Evolutionary conservation across 1,140 invertebrate species (phyloP).

Genomic region (Tetragnatha versicolor): DNA sequence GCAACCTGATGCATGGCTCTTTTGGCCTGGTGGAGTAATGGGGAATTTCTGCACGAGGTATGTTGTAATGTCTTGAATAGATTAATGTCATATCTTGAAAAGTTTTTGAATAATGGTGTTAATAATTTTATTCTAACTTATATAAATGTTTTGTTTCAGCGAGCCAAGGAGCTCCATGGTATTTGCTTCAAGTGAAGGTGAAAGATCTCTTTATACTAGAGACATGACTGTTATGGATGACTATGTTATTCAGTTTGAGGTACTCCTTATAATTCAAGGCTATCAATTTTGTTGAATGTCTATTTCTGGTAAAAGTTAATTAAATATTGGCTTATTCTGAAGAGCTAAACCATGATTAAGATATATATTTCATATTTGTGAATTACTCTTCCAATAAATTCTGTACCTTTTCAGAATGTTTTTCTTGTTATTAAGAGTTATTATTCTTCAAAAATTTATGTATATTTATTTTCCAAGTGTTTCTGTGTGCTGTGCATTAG

Average conservation of each 20-base stretch:
- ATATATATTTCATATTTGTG: too few species aligned
- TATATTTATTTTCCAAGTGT: too few species aligned
- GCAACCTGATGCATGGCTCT: slow-evolving; percentile 62
- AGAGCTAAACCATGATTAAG: not conserved
- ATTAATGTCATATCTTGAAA: not conserved
- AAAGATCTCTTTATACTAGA: slow-evolving; percentile 63
- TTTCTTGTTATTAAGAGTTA: too few species aligned
- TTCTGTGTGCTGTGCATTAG: too few species aligned
- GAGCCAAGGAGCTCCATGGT: slow-evolving; percentile 59
- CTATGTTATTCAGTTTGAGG: slow-evolving; percentile 67
- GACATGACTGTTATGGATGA: slow-evolving; percentile 65
- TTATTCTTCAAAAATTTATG: too few species aligned
- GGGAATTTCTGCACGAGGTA: slow-evolving; percentile 62
- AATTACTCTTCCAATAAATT: too few species aligned
- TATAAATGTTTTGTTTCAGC: not conserved
- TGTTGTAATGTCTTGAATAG: slow-evolving; percentile 1
- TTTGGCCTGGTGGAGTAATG: slow-evolving; percentile 64
- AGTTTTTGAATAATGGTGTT: slow-evolving; percentile 38
- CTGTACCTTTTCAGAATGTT: too few species aligned
- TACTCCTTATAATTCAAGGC: too few species aligned
- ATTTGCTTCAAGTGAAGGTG: slow-evolving; percentile 61
- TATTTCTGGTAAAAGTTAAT: too few species aligned
- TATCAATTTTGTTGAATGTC: not conserved
- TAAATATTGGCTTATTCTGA: not conserved
- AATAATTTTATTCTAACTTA: not conserved